Evolutionary conservation across 2,888 invertebrate genomes (phyloP).

Genomic region (Silvanus unidentatus): DNA sequence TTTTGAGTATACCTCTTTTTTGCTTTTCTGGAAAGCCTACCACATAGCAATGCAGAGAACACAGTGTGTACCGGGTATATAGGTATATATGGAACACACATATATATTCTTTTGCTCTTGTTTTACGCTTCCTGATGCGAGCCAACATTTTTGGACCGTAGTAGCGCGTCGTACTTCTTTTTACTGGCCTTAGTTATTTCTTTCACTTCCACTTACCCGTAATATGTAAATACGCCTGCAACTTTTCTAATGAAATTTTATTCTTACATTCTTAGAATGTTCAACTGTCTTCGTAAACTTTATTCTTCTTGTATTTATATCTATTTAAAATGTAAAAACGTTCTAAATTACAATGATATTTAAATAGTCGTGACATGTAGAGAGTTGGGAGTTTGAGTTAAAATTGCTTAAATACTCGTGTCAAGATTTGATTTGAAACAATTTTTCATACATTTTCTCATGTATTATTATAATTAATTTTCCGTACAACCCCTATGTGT

Average conservation of each 20-base stretch:
- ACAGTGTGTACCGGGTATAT: no score
- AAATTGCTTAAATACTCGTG: constrained; percentile 4
- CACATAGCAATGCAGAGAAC: no score
- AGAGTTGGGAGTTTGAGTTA: neutral
- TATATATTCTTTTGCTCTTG: neutral
- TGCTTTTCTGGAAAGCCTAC: neutral
- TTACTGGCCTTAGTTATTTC: constrained; percentile 5
- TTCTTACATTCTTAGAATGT: constrained; percentile 8
- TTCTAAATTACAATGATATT: constrained; percentile 2
- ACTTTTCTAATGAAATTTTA: constrained; percentile 17
- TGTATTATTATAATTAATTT: constrained; percentile 1
- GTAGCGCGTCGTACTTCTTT: no score
- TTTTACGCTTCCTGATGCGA: neutral
- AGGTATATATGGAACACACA: no score
- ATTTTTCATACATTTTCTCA: constrained; percentile 2
- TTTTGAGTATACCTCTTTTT: neutral
- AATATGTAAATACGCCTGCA: constrained; percentile 12
- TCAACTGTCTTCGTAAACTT: constrained; percentile 5
- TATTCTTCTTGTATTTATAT: constrained; percentile 2
- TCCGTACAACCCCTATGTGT: neutral
- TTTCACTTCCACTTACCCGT: constrained; percentile 10
- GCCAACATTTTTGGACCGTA: neutral
- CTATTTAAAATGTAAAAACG: constrained; percentile 1
- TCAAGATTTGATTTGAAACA: neutral
- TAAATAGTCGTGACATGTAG: neutral